Evolutionary conservation across 1,140 invertebrate species (phyloP), one percentile per base, ranked within the genome.

Genomic region (Sinonovacula constricta): DNA sequence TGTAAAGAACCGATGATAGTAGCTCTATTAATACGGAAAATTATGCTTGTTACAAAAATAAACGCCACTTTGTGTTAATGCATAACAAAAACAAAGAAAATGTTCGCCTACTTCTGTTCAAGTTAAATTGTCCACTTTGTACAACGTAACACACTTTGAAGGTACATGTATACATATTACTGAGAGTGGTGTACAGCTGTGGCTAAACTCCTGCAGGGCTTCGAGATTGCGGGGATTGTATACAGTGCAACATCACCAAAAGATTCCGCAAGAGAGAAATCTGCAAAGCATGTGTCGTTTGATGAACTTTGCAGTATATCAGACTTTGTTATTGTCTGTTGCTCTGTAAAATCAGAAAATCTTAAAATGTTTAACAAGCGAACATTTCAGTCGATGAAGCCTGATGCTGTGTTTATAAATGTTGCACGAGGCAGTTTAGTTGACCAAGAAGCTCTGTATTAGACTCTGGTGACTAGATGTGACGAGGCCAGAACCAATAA

Each of bases 401-500:
- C 70, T 15, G 78, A 79, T 14, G 85, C 90, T 12, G 86, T 91
- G 34, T 87, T 91, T 77, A 80, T 91, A 18, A 91, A 91, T 53
- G 77, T 85, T 15, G 86, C 86, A 39, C 84, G 91, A 18, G 91
- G 91, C 1, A 87, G 71, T 0, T 66, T 91, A 0, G 88, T 91
- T 5, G 86, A 91, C 45, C 89, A 90, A 66, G 87, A 89, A 2
- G 89, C 88, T 67, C 72, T 91, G 15, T 84, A 82, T 26, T 71
- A 85, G 7, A 85, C 86, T 2, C 72, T 89, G 49, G 79, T 53
- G 97, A 0, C 91, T 99, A 24, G 98, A 99, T 92, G 97, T 98
- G 0, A 98, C 95, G 83, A 95, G 94, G 28, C 97, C 97, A 0
- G 97, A 99, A 91, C 98, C 97, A 5, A 91, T 99, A 26, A 95